A percentile compares a stretch with the other conserved stretches of the same genome.
These are phyloP conservation scores for Aricia artaxerxes DNA, from an alignment of 2,888 invertebrate species.

Conservation along the genomic window DNA sequence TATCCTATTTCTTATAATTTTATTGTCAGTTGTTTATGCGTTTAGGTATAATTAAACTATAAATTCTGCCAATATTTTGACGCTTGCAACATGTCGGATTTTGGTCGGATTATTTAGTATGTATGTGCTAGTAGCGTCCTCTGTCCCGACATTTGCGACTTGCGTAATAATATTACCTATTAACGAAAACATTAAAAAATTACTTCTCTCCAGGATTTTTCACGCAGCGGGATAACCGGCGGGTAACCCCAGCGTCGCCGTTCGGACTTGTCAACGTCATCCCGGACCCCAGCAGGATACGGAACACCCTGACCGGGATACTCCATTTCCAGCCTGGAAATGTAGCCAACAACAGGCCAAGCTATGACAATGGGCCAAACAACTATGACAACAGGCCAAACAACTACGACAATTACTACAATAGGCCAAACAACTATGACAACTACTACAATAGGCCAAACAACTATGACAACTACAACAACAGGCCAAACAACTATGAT, in stretches of 20 bases:
- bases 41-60: no score
- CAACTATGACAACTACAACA: conserved; percentile 35
- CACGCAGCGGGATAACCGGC: conserved; percentile 50
- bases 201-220: conserved; percentile 51
- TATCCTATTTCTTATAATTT: no score
- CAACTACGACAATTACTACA: background rate
- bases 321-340: conserved; percentile 45
- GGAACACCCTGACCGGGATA: conserved; percentile 46
- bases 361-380: conserved; percentile 6
- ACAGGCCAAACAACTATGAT: conserved; percentile 32
- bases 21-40: no score
- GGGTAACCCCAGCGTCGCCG: conserved; percentile 39
- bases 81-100: no score
- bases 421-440: conserved; percentile 19
- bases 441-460: conserved; percentile 35
- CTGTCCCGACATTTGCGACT: background rate
- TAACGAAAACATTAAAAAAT: background rate
- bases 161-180: background rate
- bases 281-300: conserved; percentile 46
- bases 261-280: conserved; percentile 45
- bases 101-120: no score
- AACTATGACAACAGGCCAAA: conserved; percentile 27
- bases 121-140: no score
- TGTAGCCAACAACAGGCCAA: conserved; percentile 21
- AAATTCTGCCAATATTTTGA: no score